Evolutionary conservation across 1,140 invertebrate genomes (phyloP).

Genomic region (Atopsyche davidsoni): DNA sequence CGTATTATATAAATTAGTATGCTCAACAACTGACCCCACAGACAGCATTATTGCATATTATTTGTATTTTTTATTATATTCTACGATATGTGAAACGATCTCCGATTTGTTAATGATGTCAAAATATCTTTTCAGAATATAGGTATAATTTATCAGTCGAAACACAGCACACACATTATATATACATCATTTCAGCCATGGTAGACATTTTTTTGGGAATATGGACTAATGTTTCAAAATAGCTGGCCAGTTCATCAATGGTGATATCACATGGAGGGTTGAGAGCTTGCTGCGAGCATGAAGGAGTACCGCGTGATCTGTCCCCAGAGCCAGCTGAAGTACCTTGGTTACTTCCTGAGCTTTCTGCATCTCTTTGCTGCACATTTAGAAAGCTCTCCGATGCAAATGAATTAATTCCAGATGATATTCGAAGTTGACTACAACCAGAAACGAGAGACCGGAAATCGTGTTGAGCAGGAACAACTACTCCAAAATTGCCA

Average conservation of each 20-base stretch:
- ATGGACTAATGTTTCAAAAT: constrained; percentile 88
- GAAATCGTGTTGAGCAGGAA: constrained; percentile 17
- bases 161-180: constrained; percentile 51
- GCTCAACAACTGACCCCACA: too few species aligned
- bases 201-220: constrained; percentile 94
- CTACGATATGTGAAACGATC: background rate
- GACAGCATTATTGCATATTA: too few species aligned
- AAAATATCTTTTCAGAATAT: background rate
- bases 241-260: constrained; percentile 86
- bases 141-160: constrained; percentile 13
- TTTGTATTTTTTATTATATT: background rate
- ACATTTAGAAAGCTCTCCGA: constrained; percentile 40
- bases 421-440: constrained; percentile 23
- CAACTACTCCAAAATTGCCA: background rate
- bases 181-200: constrained; percentile 97
- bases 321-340: constrained; percentile 38
- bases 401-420: constrained; percentile 36
- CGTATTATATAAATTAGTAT: too few species aligned
- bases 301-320: constrained; percentile 32
- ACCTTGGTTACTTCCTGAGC: constrained; percentile 29
- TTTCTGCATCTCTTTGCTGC: constrained; percentile 26
- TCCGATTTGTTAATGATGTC: background rate
- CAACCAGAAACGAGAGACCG: constrained; percentile 22
- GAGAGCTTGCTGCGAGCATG: constrained; percentile 61
- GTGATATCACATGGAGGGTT: constrained; percentile 69